Evolutionary conservation across 2,113 vertebrate species (phyloP), one percentile per base, ranked within the genome.

Genomic region (Apistogramma diplotaenia): DNA sequence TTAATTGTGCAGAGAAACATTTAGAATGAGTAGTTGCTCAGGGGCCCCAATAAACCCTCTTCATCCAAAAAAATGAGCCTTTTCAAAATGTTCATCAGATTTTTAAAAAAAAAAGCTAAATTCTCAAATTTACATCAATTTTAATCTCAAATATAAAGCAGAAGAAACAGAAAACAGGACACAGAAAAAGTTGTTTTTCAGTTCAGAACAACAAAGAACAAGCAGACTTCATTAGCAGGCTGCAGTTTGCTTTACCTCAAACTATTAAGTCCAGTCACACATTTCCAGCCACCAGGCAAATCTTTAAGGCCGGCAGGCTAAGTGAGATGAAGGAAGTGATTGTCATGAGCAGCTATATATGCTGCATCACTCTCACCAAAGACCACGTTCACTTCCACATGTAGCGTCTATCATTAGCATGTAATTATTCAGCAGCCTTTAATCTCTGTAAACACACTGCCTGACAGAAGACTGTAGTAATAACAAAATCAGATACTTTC

Each of bases 381-480:
- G 73, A 84, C 78, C 61, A 70, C 88, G 89, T 89, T 84, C 71
- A 60, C 82, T 88, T 65, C 37, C 43, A 81, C 76, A 40, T 74
- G 4, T 43, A 71, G 11, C 56, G 76, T 82, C 79, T 74, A 77
- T 4, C 77, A 70, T 85, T 79, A 79, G 83, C 65, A 85, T 74
- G 81, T 74, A 88, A 87, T 87, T 82, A 89, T 89, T 74, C 53
- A 70, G 72, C 54, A 86, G 83, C 83, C 87, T 91, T 88, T 82
- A 85, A 84, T 91, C 86, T 74, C 37, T 56, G 27, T 43, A 78
- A 77, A 87, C 78, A 35, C 49, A 74, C 53, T 58, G 75, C 18
- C 85, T 84, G 77, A 91, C 78, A 89, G 72, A 83, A 82, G 71
- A 76, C 46, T n/a, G n/a, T n/a, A n/a, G n/a, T n/a, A n/a, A n/a